phyloP scores from a whole-genome alignment of 1,140 invertebrate species.

The Musca domestica region DNA sequence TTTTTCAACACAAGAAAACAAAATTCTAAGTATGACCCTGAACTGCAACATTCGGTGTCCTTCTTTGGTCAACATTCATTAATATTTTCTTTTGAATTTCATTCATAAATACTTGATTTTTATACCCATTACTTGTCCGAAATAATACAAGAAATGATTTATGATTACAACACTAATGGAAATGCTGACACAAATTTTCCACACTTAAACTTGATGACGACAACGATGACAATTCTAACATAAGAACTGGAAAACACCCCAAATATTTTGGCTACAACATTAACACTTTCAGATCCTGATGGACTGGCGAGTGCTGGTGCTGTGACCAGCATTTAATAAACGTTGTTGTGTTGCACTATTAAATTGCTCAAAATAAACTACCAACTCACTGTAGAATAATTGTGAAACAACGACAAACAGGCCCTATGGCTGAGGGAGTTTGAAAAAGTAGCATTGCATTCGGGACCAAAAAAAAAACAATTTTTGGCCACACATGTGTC shows the following conservation, averaged over 20 bases:
- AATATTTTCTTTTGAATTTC: too few relatives aligned
- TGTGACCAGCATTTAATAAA: constrained; percentile 12
- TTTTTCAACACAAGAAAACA: too few relatives aligned
- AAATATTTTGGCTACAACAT: too few relatives aligned
- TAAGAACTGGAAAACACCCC: too few relatives aligned
- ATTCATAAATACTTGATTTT: too few relatives aligned
- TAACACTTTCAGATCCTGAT: too few relatives aligned
- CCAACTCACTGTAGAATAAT: constrained; percentile 9
- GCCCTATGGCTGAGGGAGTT: not conserved
- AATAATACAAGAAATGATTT: constrained; percentile 15
- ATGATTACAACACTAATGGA: constrained; percentile 20
- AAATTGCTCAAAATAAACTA: constrained; percentile 20
- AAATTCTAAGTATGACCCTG: too few relatives aligned
- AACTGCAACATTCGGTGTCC: too few relatives aligned
- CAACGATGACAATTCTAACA: constrained; percentile 19
- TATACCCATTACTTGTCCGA: too few relatives aligned
- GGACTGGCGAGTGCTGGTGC: too few relatives aligned
- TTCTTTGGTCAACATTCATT: too few relatives aligned
- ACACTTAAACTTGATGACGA: constrained; percentile 19
- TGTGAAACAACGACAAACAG: constrained; percentile 2
- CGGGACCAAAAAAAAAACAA: constrained; percentile 1
- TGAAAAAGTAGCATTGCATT: not conserved
- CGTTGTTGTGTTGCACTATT: constrained; percentile 16
- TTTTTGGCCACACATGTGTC: constrained; percentile 27
- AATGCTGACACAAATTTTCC: constrained; percentile 21